phyloP scores from a whole-genome alignment of 2,797 vertebrate species.

The Ctenopoma kingsleyae region DNA sequence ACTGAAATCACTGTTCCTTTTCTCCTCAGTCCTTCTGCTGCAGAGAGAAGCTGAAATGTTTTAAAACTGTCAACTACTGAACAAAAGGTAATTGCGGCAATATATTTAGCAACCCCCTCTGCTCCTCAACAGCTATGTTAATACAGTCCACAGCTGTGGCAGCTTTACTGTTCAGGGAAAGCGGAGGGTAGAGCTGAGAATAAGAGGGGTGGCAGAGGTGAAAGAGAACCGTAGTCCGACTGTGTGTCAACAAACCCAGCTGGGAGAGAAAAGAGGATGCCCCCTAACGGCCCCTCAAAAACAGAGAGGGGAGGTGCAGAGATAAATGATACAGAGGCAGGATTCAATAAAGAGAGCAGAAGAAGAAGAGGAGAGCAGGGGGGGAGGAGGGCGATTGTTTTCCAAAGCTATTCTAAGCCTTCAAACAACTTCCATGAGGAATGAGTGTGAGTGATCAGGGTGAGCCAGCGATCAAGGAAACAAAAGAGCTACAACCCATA shows the following conservation, averaged over 20 bases:
- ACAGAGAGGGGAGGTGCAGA: conserved; percentile 83
- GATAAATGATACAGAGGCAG: conserved; percentile 88
- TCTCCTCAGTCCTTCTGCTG: conserved; percentile 76
- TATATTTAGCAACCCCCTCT: conserved; percentile 86
- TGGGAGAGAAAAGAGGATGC: conserved; percentile 90
- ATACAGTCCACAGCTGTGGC: conserved; percentile 97
- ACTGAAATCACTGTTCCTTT: conserved; percentile 88
- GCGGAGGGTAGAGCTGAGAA: conserved; percentile 61
- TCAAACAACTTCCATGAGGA: conserved; percentile 88
- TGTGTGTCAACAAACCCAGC: conserved; percentile 98
- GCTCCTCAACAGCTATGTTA: conserved; percentile 86
- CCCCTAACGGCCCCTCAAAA: conserved; percentile 85
- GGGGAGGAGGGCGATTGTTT: conserved; percentile 64
- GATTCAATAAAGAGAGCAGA: conserved; percentile 90
- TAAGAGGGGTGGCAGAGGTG: conserved; percentile 78
- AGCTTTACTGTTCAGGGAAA: conserved; percentile 92
- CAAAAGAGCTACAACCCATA: conserved; percentile 83
- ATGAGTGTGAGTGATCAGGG: conserved; percentile 84
- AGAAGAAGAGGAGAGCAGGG: conserved; percentile 47
- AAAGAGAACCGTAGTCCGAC: conserved; percentile 89
- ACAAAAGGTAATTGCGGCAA: conserved; percentile 92
- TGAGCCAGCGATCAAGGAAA: conserved; percentile 63
- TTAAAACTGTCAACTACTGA: conserved; percentile 92
- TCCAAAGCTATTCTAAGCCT: conserved; percentile 85
- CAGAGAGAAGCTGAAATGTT: conserved; percentile 88